A percentile compares a stretch with the other conserved stretches of the same genome.
Evolutionary conservation across 2,888 invertebrate genomes (phyloP).

Genomic region (Eilema griseolum): DNA sequence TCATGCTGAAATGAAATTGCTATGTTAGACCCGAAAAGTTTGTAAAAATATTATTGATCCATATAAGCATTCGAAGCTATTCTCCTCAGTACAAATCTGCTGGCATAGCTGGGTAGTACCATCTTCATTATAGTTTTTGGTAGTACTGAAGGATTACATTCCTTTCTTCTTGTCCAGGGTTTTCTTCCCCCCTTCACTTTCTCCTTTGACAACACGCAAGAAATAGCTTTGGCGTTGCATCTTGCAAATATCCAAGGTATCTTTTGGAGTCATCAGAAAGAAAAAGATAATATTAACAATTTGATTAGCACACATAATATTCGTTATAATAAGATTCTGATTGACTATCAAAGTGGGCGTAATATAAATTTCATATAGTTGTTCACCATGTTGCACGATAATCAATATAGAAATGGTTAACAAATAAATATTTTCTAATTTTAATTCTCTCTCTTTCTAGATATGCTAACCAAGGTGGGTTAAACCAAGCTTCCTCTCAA

Average conservation of each 20-base stretch:
- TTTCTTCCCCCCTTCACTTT: not conserved
- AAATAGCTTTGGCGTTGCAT: not conserved
- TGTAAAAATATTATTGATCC: too few relatives aligned
- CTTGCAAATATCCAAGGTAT: too few relatives aligned
- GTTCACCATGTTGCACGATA: too few relatives aligned
- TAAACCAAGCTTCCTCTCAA: constrained; percentile 47
- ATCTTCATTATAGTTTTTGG: too few relatives aligned
- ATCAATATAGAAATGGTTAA: not conserved
- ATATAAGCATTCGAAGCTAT: too few relatives aligned
- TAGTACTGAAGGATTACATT: not conserved
- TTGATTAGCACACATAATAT: not conserved
- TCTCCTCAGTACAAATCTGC: too few relatives aligned
- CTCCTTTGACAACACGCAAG: not conserved
- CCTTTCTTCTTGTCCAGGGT: not conserved
- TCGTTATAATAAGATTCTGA: too few relatives aligned
- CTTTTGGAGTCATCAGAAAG: too few relatives aligned
- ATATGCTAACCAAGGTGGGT: constrained; percentile 59
- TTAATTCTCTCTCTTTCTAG: constrained; percentile 47
- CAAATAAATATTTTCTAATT: not conserved
- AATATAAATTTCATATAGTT: not conserved
- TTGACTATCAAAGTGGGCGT: not conserved
- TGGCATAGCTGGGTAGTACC: too few relatives aligned
- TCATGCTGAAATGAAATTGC: too few relatives aligned
- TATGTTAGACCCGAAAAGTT: too few relatives aligned
- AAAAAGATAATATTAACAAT: not conserved